Base-by-base conservation (phyloP, 1,140 invertebrate species). In the Leptopilina boulardi region DNA sequence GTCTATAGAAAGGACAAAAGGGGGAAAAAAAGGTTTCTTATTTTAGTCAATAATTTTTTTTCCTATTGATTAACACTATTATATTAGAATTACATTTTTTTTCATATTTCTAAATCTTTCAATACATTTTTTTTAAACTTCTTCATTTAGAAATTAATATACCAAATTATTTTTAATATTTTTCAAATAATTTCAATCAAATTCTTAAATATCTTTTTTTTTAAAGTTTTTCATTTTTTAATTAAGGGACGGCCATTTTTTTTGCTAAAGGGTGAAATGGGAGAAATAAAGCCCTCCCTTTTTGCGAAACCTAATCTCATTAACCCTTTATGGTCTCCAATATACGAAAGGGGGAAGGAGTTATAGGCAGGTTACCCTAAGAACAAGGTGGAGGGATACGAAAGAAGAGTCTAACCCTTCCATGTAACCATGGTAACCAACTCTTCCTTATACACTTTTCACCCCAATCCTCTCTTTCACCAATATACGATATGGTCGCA, bases 281-380 rank as follows among this genome's bases (percentile, higher is more conserved):
- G 80, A 82, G 75, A 78, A 82, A 70, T 79, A 83, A 76, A 70
- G 75, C 73, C 74, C 76, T 83, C 77, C 82, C 82, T 84, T 83
- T 84, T 84, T 76, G 77, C 76, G 79, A 84, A 80, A 78, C 82
- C 87, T 88, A 89, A 90, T 89, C 87, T 90, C 87, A 89, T 90
- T 90, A 90, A 90, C 89, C 88, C 89, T 89, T 90, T 86, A 82
- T 84, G 78, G 74, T 74, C 75, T 30, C 77, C 79, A 77, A 76
- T 83, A 85, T 84, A 83, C 80, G 79, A 80, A 71, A 77, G 66
- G 77, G 77, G 77, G 79, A 81, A 80, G 78, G 80, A 84, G 81
- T 76, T 74, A 42, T 18, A n/a, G 26, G 15, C 26, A 66, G 59
- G 59, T 15, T n/a, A 10, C 11, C 10, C 13, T n/a, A 10, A 59